These are phyloP conservation scores for Notolepis coatsorum DNA, from an alignment of 2,797 vertebrate genomes.

Conservation along the genomic window DNA sequence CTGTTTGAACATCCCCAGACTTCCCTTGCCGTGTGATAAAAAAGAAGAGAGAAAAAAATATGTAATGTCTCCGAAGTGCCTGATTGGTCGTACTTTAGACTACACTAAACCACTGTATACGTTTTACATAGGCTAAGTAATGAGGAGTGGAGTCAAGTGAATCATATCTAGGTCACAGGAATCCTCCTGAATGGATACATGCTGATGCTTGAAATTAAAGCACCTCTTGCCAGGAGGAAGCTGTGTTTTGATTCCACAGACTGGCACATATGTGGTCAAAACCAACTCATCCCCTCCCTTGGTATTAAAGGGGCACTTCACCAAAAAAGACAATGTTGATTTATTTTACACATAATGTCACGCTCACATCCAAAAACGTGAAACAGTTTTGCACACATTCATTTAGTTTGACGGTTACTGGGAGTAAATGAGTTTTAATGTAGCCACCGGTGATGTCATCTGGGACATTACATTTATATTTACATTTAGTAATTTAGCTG, in stretches of 20 bases:
- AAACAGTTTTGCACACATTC: too few species aligned
- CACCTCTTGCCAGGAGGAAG: slow-evolving; percentile 16
- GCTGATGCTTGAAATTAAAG: neutral
- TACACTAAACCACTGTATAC: slow-evolving; percentile 27
- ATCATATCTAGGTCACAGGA: slow-evolving; percentile 16
- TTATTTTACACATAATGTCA: too few species aligned
- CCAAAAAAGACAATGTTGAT: too few species aligned
- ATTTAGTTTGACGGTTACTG: too few species aligned
- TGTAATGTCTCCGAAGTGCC: slow-evolving; percentile 29
- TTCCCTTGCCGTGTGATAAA: slow-evolving; percentile 17
- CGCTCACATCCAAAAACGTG: too few species aligned
- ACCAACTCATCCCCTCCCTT: slow-evolving; percentile 24
- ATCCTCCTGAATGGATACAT: neutral
- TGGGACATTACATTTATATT: too few species aligned
- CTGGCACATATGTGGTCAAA: slow-evolving; percentile 24
- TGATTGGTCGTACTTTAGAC: slow-evolving; percentile 32
- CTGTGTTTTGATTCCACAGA: slow-evolving; percentile 12
- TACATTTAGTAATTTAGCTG: too few species aligned
- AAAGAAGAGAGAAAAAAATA: slow-evolving; percentile 7
- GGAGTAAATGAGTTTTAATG: too few species aligned
- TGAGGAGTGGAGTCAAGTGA: slow-evolving; percentile 29
- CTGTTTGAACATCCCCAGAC: slow-evolving; percentile 46
- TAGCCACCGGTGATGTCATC: too few species aligned
- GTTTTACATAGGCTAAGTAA: slow-evolving; percentile 26
- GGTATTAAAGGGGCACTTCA: too few species aligned